Evolutionary conservation across 2,113 vertebrate genomes (phyloP).

Genomic region (Pampusana beccarii): DNA sequence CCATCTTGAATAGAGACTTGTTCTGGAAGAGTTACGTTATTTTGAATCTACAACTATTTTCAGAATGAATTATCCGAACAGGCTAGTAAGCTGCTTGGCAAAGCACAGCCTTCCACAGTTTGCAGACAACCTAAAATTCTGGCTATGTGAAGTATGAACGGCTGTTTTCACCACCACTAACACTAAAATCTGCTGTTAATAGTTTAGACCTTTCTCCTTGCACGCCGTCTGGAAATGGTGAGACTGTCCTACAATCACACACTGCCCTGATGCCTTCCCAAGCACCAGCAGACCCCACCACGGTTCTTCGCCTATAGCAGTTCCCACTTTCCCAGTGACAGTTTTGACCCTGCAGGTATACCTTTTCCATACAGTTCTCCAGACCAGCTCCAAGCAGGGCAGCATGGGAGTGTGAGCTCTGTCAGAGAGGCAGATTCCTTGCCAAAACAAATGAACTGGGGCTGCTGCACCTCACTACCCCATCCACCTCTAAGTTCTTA

Average conservation of each 20-base stretch:
- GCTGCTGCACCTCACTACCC: not conserved
- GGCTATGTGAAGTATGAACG: not conserved
- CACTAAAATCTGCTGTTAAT: not conserved
- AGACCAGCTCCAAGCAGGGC: not conserved
- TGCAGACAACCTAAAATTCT: not conserved
- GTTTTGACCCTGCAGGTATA: not conserved
- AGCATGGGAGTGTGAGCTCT: not conserved
- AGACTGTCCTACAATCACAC: not conserved
- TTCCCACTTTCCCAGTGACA: not conserved
- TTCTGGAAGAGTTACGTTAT: not conserved
- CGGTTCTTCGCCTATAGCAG: fast-evolving
- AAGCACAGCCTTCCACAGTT: not conserved
- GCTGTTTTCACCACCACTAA: not conserved
- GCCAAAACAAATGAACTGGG: not conserved
- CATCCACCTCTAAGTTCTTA: not conserved
- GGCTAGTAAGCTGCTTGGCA: not conserved
- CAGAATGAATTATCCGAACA: not conserved
- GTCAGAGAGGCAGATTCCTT: not conserved
- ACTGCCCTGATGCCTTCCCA: not conserved
- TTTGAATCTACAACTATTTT: not conserved
- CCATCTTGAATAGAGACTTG: not conserved
- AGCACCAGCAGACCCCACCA: not conserved
- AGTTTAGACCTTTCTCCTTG: not conserved
- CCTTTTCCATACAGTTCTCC: not conserved
- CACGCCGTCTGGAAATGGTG: fast-evolving